phyloP scores from a whole-genome alignment of 2,113 vertebrate species.

The Neofelis nebulosa region DNA sequence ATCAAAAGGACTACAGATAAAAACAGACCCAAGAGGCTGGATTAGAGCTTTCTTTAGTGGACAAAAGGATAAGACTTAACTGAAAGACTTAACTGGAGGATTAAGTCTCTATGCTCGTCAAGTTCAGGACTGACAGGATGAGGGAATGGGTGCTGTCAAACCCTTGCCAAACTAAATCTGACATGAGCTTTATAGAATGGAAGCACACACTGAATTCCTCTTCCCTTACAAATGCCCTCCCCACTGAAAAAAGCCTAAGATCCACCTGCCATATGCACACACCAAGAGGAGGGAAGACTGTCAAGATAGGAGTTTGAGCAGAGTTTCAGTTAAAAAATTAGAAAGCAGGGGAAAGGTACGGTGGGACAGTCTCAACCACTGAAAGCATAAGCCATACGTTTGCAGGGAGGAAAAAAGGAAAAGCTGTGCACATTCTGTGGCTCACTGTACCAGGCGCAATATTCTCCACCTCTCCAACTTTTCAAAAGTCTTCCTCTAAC shows the following conservation, averaged over 20 bases:
- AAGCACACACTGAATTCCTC: not conserved
- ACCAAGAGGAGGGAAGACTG: not conserved
- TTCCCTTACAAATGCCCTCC: not conserved
- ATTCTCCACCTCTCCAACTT: not conserved
- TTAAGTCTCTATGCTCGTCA: not conserved
- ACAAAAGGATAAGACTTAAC: not conserved
- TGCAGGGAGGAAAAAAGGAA: not conserved
- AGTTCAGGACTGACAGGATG: not conserved
- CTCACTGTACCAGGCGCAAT: rapidly evolving
- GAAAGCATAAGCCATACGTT: rapidly evolving
- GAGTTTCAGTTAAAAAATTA: not conserved
- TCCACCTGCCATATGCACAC: not conserved
- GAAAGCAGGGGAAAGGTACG: not conserved
- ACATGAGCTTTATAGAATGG: not conserved
- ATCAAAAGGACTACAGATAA: not conserved
- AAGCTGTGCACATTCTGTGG: not conserved
- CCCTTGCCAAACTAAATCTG: not conserved
- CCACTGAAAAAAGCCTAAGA: not conserved
- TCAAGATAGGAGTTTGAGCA: not conserved
- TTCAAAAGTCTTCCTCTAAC: not conserved
- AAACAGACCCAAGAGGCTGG: not conserved
- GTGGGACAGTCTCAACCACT: not conserved
- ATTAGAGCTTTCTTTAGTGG: not conserved
- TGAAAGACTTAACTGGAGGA: slow-evolving; percentile 13
- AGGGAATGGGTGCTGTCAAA: not conserved